Percentiles rank a stretch among this genome's conserved stretches.
These are phyloP conservation scores for Ceratotherium simum DNA, from an alignment of 2,113 vertebrate species.

Conservation along the genomic window DNA sequence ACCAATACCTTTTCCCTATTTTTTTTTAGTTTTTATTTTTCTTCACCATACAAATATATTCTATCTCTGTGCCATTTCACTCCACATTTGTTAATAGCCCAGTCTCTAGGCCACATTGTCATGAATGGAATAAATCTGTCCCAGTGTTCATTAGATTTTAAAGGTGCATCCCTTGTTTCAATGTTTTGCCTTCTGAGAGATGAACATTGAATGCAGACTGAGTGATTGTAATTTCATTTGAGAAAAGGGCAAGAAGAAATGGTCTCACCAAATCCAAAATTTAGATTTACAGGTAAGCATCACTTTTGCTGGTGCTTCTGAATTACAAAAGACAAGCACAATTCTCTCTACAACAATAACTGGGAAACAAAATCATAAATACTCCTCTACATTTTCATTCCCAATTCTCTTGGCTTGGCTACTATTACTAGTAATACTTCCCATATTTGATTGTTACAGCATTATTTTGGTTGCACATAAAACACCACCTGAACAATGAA, in stretches of 20 bases:
- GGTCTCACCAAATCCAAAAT: neutral
- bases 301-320: neutral
- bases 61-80: neutral
- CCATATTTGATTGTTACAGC: neutral
- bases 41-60: neutral
- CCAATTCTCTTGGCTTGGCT: neutral
- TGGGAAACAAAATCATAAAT: slow-evolving; percentile 42
- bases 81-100: neutral
- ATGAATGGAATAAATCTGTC: neutral
- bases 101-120: neutral
- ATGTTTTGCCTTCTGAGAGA: slow-evolving; percentile 3
- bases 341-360: slow-evolving; percentile 35
- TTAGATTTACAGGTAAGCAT: neutral
- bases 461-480: neutral
- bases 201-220: neutral
- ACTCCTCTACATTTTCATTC: neutral
- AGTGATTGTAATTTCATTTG: slow-evolving; percentile 50
- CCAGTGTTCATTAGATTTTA: neutral
- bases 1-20: neutral
- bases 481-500: neutral
- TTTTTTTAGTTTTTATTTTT: neutral
- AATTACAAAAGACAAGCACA: slow-evolving; percentile 22
- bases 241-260: slow-evolving; percentile 21
- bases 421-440: neutral
- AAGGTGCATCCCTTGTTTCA: neutral